Evolutionary conservation across 2,113 vertebrate genomes (phyloP).

Genomic region (Grallaria varia): DNA sequence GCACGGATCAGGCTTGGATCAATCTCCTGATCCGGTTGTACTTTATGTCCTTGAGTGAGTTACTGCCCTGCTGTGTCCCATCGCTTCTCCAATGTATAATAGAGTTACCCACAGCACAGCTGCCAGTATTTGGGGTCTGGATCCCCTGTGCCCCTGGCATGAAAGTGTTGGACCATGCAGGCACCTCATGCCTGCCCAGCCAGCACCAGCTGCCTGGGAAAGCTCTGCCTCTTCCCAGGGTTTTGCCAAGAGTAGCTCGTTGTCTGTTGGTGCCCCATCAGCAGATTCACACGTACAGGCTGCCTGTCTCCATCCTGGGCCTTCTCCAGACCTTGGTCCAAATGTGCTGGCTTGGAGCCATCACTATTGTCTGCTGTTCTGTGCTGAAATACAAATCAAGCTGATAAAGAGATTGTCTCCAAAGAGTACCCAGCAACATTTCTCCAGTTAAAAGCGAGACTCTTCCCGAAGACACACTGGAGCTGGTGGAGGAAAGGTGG

Average conservation of each 20-base stretch:
- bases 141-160: background rate
- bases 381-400: background rate
- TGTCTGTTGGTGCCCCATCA: background rate
- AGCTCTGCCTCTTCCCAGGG: background rate
- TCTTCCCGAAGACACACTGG: background rate
- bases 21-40: background rate
- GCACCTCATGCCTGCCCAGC: background rate
- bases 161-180: background rate
- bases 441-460: background rate
- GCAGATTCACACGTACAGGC: accelerated
- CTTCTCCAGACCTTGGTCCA: background rate
- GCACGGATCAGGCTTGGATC: accelerated
- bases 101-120: background rate
- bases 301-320: background rate
- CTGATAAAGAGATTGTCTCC: background rate
- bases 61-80: background rate
- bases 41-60: background rate
- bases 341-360: background rate
- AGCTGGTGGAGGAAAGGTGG: background rate
- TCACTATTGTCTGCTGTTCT: background rate
- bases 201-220: background rate
- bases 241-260: background rate
- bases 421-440: background rate
- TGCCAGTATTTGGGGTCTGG: accelerated
- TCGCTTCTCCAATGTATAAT: accelerated